Conservation (phyloP, 2,888 invertebrate genomes). For the Agriotes lineatus region DNA sequence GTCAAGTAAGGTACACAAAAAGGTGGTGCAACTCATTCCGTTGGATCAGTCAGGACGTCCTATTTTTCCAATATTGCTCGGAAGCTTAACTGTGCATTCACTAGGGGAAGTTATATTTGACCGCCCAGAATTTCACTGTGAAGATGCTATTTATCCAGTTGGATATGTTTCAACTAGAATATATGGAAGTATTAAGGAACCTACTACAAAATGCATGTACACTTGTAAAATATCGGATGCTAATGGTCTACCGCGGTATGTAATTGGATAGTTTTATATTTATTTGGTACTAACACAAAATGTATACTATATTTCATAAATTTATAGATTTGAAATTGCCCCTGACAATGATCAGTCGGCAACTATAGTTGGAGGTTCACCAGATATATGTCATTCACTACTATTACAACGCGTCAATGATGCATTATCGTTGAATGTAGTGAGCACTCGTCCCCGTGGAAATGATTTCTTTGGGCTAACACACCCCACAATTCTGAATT, state of each 20-base stretch:
- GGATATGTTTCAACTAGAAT: constrained; percentile 83
- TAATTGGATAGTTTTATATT: too few relatives aligned
- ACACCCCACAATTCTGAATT: constrained; percentile 79
- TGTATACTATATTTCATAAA: not conserved
- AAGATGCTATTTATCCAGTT: constrained; percentile 80
- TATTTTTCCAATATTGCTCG: constrained; percentile 79
- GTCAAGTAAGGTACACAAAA: constrained; percentile 61
- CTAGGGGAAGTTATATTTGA: constrained; percentile 81
- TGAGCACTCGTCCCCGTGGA: constrained; percentile 74
- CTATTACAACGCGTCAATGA: constrained; percentile 75
- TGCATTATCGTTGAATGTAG: constrained; percentile 67
- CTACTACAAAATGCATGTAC: constrained; percentile 78
- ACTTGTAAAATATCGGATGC: constrained; percentile 84
- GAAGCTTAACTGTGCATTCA: constrained; percentile 79
- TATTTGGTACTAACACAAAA: too few relatives aligned
- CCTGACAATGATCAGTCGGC: constrained; percentile 76
- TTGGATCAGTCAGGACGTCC: constrained; percentile 77
- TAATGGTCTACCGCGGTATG: constrained; percentile 76
- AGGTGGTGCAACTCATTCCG: constrained; percentile 73
- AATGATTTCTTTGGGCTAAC: constrained; percentile 84
- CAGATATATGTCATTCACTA: constrained; percentile 79
- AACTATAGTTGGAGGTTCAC: constrained; percentile 76
- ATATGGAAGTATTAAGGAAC: constrained; percentile 79
- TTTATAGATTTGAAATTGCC: constrained; percentile 79
- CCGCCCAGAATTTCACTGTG: constrained; percentile 76